phyloP scores from a whole-genome alignment of 2,797 vertebrate species.

The Enteromius anoplus region DNA sequence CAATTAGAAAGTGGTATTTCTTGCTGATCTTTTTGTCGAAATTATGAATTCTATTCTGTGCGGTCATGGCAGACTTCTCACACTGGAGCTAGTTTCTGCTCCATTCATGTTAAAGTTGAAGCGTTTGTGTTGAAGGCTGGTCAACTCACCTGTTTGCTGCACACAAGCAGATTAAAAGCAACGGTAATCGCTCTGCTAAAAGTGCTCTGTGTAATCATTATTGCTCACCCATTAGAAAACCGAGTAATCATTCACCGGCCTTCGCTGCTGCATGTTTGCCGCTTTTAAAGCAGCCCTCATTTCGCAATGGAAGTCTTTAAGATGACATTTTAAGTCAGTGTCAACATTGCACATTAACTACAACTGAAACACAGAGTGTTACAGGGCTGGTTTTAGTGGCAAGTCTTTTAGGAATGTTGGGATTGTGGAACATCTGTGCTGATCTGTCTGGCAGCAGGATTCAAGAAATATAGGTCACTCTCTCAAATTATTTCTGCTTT shows the following conservation, averaged over 20 bases:
- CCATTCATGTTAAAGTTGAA: neutral
- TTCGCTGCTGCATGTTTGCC: neutral
- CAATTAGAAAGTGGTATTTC: slow-evolving; percentile 12
- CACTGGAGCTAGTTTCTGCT: neutral
- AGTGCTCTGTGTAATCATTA: slow-evolving; percentile 52
- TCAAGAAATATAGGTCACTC: slow-evolving; percentile 78
- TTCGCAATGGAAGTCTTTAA: slow-evolving; percentile 3
- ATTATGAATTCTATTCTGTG: neutral
- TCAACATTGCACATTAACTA: neutral
- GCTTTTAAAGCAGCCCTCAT: slow-evolving; percentile 2
- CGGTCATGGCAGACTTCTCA: neutral
- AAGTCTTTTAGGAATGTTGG: slow-evolving; percentile 65
- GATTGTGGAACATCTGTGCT: slow-evolving; percentile 71
- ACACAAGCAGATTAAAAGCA: slow-evolving; percentile 36
- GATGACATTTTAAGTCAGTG: neutral
- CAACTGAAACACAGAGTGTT: neutral
- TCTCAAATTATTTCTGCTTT: slow-evolving; percentile 62
- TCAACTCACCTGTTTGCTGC: slow-evolving; percentile 11
- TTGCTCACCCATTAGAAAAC: slow-evolving; percentile 42
- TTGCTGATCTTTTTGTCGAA: neutral
- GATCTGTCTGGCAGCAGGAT: slow-evolving; percentile 68
- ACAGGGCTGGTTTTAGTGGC: slow-evolving; percentile 10
- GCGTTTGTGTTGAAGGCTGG: neutral
- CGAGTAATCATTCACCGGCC: slow-evolving; percentile 40
- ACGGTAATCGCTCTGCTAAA: slow-evolving; percentile 37